A percentile compares a stretch with the other conserved stretches of the same genome.
Evolutionary conservation across 2,113 vertebrate genomes (phyloP).

Genomic region (Arizona elegans): DNA sequence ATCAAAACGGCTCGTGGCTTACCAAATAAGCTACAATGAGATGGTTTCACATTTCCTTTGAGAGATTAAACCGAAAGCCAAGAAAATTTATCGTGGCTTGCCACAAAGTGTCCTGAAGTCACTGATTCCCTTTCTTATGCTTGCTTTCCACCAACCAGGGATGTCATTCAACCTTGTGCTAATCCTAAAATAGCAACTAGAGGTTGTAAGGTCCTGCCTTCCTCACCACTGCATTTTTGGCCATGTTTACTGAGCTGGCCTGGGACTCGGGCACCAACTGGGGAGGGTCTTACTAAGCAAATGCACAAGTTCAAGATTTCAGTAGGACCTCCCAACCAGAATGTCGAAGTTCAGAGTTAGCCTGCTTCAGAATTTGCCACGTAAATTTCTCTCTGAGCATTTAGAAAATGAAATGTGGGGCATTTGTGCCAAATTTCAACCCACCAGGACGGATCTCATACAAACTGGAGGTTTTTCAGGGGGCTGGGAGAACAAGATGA

Average conservation of each 20-base stretch:
- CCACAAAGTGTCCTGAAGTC: background rate
- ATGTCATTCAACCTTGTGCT: background rate
- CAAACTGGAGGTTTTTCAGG: background rate
- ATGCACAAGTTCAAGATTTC: background rate
- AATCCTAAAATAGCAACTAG: background rate
- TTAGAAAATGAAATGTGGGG: background rate
- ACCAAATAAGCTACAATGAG: background rate
- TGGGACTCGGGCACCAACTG: background rate
- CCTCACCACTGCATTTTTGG: background rate
- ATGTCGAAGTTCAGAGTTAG: background rate
- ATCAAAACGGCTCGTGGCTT: background rate
- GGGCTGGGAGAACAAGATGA: background rate
- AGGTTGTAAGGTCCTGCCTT: background rate
- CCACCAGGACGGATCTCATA: background rate
- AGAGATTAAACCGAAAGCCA: background rate
- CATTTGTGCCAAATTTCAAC: background rate
- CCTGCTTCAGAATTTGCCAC: background rate
- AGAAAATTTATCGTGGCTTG: background rate
- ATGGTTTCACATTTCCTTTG: background rate
- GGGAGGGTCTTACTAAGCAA: background rate
- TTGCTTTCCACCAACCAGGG: background rate
- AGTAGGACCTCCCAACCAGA: background rate
- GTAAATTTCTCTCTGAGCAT: background rate
- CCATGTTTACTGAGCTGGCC: background rate
- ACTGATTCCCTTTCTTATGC: no score